These are phyloP conservation scores for Syndactyla subalaris DNA, from an alignment of 2,797 vertebrate genomes.

Conservation along the genomic window DNA sequence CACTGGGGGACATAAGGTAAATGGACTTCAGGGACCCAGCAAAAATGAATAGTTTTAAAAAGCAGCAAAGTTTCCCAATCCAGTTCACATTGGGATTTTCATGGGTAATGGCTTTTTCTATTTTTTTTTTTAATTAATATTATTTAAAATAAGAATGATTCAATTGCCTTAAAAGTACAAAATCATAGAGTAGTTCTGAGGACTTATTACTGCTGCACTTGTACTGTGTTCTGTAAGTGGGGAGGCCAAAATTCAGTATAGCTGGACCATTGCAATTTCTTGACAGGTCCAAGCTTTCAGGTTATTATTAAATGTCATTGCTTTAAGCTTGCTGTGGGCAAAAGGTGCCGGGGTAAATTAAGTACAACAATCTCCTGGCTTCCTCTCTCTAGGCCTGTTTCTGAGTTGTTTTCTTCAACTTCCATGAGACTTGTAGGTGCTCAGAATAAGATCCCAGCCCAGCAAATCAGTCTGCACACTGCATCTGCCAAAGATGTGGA, in stretches of 20 bases:
- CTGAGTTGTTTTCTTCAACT: constrained; percentile 3
- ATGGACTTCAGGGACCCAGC: neutral
- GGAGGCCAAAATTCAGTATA: neutral
- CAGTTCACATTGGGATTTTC: neutral
- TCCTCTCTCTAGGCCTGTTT: neutral
- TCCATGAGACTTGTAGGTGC: neutral
- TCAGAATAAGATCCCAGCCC: neutral
- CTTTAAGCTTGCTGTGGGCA: constrained; percentile 51
- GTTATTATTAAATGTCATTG: constrained; percentile 51
- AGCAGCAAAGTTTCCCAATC: neutral
- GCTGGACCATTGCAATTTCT: constrained; percentile 2
- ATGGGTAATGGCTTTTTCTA: neutral
- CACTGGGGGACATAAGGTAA: neutral
- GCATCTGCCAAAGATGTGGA: constrained; percentile 18
- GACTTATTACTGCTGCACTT: neutral
- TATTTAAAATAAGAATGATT: neutral
- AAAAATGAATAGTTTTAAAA: neutral
- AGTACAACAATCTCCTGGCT: constrained; percentile 7
- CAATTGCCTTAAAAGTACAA: neutral
- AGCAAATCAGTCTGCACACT: constrained; percentile 2
- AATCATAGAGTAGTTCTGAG: neutral
- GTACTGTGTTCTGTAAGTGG: neutral
- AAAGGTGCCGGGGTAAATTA: constrained; percentile 53
- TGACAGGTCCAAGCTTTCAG: constrained; percentile 28
- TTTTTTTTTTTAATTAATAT: neutral